phyloP scores from a whole-genome alignment of 2,888 invertebrate genomes.

The Meteorus colon region DNA sequence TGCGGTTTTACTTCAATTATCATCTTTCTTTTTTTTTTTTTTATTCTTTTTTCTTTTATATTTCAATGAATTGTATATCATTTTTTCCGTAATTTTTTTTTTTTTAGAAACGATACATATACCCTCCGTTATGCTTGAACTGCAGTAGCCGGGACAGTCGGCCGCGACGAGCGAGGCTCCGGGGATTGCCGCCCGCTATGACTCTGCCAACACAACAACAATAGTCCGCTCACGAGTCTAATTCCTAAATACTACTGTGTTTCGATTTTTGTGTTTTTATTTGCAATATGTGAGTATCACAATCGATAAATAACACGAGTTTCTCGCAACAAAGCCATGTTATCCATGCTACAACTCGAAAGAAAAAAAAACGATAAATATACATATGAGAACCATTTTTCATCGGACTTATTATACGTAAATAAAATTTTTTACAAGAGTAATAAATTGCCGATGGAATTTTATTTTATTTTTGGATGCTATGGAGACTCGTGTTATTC shows the following conservation, averaged over 20 bases:
- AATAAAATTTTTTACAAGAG: neutral
- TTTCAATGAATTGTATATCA: slow-evolving; percentile 43
- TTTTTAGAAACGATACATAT: slow-evolving; percentile 76
- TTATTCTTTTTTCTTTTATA: slow-evolving; percentile 45
- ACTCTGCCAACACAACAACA: slow-evolving; percentile 73
- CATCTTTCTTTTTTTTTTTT: slow-evolving; percentile 35
- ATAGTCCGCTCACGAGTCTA: slow-evolving; percentile 72
- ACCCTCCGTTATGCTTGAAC: slow-evolving; percentile 93
- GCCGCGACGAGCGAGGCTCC: slow-evolving; percentile 91
- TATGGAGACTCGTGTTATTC: neutral
- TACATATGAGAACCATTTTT: neutral
- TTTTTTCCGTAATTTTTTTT: slow-evolving; percentile 53
- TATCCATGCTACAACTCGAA: neutral
- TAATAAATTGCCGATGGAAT: too few relatives aligned
- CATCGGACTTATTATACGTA: neutral
- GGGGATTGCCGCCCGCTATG: slow-evolving; percentile 81
- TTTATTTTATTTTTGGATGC: neutral
- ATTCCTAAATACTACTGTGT: slow-evolving; percentile 60
- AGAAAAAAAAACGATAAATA: neutral
- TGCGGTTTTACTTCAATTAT: slow-evolving; percentile 49
- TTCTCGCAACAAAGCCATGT: neutral
- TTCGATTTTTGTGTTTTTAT: slow-evolving; percentile 7
- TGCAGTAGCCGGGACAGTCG: slow-evolving; percentile 93
- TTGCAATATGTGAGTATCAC: neutral
- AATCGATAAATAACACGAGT: slow-evolving; percentile 4